Base-by-base conservation (phyloP, 2,888 invertebrate species). In the Cryptocephalus moraei region DNA sequence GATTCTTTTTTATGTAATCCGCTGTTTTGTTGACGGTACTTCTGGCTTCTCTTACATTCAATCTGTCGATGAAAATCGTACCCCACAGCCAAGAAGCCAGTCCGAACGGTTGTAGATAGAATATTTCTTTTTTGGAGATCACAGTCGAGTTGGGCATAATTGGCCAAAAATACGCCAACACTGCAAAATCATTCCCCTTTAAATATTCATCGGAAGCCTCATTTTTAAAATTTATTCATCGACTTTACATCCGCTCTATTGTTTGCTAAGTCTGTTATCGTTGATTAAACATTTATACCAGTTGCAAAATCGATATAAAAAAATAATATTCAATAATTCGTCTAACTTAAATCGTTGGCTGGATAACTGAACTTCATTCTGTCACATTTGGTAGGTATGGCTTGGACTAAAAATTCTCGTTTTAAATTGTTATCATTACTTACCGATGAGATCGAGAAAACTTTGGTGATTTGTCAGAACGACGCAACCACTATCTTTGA, bases 401-500 rank as follows among this genome's bases (percentile, higher is more conserved):
- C 22, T 22, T 22, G 6, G 6, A 22, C 22, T 6, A 22, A 22
- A 4, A 22, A n/a, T n/a, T n/a, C n/a, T n/a, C 6, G 6, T 22
- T 4, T 22, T 32, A 8, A 11, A 36, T 36, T 34, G 32, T 38
- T 33, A 10, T 11, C 8, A n/a, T 44, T 9, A 43, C 51, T 47
- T 75, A 90, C 91, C 84, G 58, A 86, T 79, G 48, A 93, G 76
- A 70, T 94, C 94, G 45, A 94, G 68, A 22, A 82, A 78, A 66
- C 90, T 91, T 72, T 93, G 93, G 68, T 94, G 93, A 72, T 94
- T 94, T 50, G 90, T 78, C 11, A 93, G 74, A 8, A 93, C 79
- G 9, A 94, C 83, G 59, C 81, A 82, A 1, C 92, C 89, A 48
- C 81, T 77, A 43, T 82, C 78, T 61, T 80, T 76, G 51, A 82